phyloP scores from a whole-genome alignment of 2,888 invertebrate genomes.

The Schizaphis graminum region DNA sequence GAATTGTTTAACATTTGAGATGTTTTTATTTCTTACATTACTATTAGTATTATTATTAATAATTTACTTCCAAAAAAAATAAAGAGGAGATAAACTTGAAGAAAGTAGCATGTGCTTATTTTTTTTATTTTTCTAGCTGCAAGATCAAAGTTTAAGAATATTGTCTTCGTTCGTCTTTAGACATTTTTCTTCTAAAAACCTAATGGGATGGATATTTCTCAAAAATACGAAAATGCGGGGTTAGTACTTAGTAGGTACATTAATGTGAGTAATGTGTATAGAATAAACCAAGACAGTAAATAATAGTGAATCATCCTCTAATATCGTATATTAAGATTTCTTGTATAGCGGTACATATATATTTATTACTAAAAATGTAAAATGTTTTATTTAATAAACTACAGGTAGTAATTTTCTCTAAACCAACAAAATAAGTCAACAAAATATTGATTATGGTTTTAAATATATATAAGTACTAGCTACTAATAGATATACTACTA shows the following conservation, averaged over 20 bases:
- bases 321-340: neutral
- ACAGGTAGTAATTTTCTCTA: neutral
- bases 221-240: neutral
- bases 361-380: neutral
- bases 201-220: neutral
- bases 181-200: neutral
- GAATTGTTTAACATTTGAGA: neutral
- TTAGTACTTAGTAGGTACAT: neutral
- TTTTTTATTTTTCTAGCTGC: neutral
- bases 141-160: neutral
- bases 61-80: neutral
- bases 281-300: neutral
- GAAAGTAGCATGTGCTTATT: neutral
- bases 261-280: neutral
- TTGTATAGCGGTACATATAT: neutral
- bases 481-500: too few relatives aligned
- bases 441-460: too few relatives aligned
- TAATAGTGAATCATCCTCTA: neutral
- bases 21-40: neutral
- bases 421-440: too few relatives aligned
- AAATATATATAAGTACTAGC: too few relatives aligned
- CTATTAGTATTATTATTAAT: neutral
- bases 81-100: neutral
- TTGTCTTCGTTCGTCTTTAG: neutral
- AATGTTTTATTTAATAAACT: neutral